Evolutionary conservation across 2,888 invertebrate genomes (phyloP).

Genomic region (Drosophila greeni): DNA sequence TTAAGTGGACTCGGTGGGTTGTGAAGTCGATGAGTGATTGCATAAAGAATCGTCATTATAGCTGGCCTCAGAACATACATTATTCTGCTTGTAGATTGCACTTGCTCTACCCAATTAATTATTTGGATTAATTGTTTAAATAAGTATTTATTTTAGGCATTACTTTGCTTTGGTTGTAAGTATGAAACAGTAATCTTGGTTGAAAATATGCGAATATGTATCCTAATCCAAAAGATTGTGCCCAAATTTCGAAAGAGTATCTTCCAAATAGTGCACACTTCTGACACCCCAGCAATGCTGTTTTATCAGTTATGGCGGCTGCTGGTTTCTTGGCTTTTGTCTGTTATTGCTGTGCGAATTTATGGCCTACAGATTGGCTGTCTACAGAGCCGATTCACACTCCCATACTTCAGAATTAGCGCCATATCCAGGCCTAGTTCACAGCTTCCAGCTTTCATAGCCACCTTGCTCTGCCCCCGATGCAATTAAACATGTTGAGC

Average conservation of each 20-base stretch:
- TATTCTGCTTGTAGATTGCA: not conserved
- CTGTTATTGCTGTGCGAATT: slow-evolving; percentile 40
- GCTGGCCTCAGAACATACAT: not conserved
- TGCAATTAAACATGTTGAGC: slow-evolving; percentile 71
- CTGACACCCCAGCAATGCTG: not conserved
- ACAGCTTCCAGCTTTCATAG: not conserved
- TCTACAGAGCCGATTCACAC: slow-evolving; percentile 10
- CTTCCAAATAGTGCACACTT: not conserved
- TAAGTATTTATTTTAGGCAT: not conserved
- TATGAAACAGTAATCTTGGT: not conserved
- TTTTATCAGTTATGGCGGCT: slow-evolving; percentile 30
- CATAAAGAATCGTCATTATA: slow-evolving; percentile 5
- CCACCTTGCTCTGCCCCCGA: not conserved
- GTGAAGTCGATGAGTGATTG: slow-evolving; percentile 10
- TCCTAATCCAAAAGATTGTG: too few relatives aligned
- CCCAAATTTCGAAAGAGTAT: not conserved
- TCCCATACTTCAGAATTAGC: slow-evolving; percentile 13
- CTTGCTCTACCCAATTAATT: not conserved
- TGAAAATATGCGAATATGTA: too few relatives aligned
- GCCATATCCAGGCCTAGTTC: slow-evolving; percentile 7
- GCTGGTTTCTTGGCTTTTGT: slow-evolving; percentile 16
- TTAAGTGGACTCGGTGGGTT: not conserved
- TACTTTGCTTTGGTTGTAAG: too few relatives aligned
- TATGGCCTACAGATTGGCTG: slow-evolving; percentile 41
- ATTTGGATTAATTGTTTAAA: not conserved